Base-by-base conservation (phyloP, 2,113 vertebrate species). In the Phodopus roborovskii region DNA sequence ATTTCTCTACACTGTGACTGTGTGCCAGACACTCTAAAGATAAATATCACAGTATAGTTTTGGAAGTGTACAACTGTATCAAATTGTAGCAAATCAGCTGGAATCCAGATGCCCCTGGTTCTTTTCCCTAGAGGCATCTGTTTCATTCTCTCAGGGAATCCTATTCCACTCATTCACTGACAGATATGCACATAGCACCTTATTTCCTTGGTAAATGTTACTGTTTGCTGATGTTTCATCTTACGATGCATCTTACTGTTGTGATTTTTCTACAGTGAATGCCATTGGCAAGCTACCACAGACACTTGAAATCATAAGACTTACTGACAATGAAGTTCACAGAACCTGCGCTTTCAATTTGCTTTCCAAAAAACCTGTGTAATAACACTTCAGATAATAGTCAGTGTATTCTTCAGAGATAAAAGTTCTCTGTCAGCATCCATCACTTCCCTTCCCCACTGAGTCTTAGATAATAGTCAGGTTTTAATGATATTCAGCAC, bases 21-120 rank as follows among this genome's bases (percentile, higher is more conserved):
- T 42, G 30, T 2, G 42, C 2, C 36, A 7, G 17, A 79, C 8
- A 70, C n/a, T 48, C 39, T 28, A 92, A 48, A 13, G 11, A 78
- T 64, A 66, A 70, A 95, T 95, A 82, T 64, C 92, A 92, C 42
- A 90, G 50, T 74, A 9, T n/a, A 15, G 42, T 94, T 86, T 82
- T 71, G 56, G 79, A 96, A 45, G 66, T 28, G 79, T 91, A 84
- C 48, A 79, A 73, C 62, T 33, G 33, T 33, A 74, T 1, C 74
- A 92, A 83, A 95, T 95, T 81, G 89, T 4, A 22, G 92, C 36
- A 78, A 88, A 94, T 78, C 45, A 48, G 62, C 7, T 82, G 39
- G 74, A 95, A 94, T 45, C 56, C n/a, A 7, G 15, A 36, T 1
- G 81, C 30, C 45, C 45, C 64, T 10, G 45, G 16, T 75, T n/a